Evolutionary conservation across 2,888 invertebrate species (phyloP).

Genomic region (Vanessa cardui): DNA sequence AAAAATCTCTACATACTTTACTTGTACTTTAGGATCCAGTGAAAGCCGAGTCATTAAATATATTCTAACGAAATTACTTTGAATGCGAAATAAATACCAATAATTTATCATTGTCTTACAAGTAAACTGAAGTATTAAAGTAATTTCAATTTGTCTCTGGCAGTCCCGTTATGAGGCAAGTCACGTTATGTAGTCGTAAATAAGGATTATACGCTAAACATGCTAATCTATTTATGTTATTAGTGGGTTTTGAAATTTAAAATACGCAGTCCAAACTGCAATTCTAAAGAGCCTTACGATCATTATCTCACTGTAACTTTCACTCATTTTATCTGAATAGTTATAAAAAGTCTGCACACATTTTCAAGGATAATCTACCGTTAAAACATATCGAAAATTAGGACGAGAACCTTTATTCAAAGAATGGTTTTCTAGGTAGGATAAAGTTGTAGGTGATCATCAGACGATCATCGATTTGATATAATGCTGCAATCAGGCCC

Average conservation of each 20-base stretch:
- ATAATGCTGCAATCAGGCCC: no score
- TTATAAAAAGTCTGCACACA: not conserved
- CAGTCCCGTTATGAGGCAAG: not conserved
- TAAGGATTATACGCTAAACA: not conserved
- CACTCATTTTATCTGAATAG: not conserved
- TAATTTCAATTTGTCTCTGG: not conserved
- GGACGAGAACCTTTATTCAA: no score
- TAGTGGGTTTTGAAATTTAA: no score
- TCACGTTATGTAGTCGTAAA: conserved; percentile 1
- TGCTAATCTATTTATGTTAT: no score
- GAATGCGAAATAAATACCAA: not conserved
- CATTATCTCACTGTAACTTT: no score
- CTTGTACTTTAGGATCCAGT: not conserved
- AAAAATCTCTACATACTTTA: not conserved
- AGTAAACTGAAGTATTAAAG: not conserved
- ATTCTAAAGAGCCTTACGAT: no score
- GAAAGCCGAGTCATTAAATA: not conserved
- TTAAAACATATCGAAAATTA: no score
- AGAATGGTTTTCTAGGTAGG: no score
- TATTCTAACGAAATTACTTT: no score
- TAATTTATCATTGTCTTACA: not conserved
- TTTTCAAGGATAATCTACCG: not conserved
- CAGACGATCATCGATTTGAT: no score
- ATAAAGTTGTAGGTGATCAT: no score
- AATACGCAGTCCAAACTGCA: no score